These are phyloP conservation scores for Pterobdella sp. DNA, from an alignment of 2,888 invertebrate genomes.

Conservation along the genomic window DNA sequence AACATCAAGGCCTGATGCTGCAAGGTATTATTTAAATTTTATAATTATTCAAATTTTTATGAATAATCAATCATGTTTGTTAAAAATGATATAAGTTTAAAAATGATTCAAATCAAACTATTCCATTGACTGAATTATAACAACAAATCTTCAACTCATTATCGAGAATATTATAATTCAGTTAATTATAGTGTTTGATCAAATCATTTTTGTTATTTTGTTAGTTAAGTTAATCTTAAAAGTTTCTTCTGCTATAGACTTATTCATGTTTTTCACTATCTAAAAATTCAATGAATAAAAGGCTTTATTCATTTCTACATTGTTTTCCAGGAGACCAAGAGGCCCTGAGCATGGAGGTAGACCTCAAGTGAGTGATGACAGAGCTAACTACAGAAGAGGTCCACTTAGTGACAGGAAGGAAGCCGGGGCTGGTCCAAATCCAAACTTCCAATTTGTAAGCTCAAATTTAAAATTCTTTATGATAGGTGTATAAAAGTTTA, in stretches of 20 bases:
- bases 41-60: neutral
- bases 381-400: slow-evolving; percentile 48
- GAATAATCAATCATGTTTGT: neutral
- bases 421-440: slow-evolving; percentile 83
- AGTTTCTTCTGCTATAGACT: too few species aligned
- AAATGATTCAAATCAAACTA: neutral
- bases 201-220: too few species aligned
- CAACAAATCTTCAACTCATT: too few species aligned
- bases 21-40: slow-evolving; percentile 37
- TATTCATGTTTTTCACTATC: neutral
- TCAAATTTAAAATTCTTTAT: neutral
- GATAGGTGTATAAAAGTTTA: neutral
- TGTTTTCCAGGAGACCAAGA: slow-evolving; percentile 16
- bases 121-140: too few species aligned
- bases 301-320: neutral
- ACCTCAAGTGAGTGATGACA: slow-evolving; percentile 39
- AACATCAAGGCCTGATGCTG: slow-evolving; percentile 65
- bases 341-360: slow-evolving; percentile 29
- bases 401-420: slow-evolving; percentile 76
- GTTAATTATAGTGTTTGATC: too few species aligned
- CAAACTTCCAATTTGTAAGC: slow-evolving; percentile 69
- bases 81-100: neutral
- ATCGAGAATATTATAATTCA: too few species aligned
- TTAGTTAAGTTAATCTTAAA: too few species aligned
- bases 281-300: too few species aligned